Conservation (phyloP, 1,140 invertebrate species). For the Hyles euphorbiae region DNA sequence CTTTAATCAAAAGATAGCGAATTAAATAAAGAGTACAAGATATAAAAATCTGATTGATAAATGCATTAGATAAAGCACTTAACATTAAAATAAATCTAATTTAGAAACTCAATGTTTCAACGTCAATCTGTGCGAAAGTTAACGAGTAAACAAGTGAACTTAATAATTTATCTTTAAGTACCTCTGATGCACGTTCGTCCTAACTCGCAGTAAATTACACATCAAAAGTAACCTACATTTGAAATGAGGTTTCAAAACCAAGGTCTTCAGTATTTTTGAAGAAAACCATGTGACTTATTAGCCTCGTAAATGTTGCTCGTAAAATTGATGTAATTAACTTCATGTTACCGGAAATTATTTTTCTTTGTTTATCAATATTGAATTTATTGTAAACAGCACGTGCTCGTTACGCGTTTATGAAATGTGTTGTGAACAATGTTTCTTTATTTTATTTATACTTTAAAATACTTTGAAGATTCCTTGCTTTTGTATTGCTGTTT, state of each 20-base stretch:
- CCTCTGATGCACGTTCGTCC: slow-evolving; percentile 28
- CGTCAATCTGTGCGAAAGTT: slow-evolving; percentile 28
- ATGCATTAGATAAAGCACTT: no score
- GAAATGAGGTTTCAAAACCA: slow-evolving; percentile 42
- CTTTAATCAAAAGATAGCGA: no score
- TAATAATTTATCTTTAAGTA: slow-evolving; percentile 47
- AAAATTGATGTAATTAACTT: slow-evolving; percentile 25
- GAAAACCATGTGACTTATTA: slow-evolving; percentile 30
- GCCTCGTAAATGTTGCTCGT: slow-evolving; percentile 26
- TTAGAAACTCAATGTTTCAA: slow-evolving; percentile 12
- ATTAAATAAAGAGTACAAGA: no score
- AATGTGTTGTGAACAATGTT: no score
- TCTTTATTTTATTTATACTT: no score
- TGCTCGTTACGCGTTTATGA: not conserved
- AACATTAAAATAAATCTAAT: not conserved
- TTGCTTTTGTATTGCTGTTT: no score
- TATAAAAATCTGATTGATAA: no score
- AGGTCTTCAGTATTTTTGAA: slow-evolving; percentile 31
- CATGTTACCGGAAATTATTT: slow-evolving; percentile 12
- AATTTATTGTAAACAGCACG: slow-evolving; percentile 10
- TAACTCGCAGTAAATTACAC: slow-evolving; percentile 39
- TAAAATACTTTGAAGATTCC: no score
- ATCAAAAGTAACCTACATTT: slow-evolving; percentile 49
- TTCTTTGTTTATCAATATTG: slow-evolving; percentile 20
- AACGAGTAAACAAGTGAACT: slow-evolving; percentile 38